Conservation (phyloP, 1,140 invertebrate genomes). For the Megalopta genalis region DNA sequence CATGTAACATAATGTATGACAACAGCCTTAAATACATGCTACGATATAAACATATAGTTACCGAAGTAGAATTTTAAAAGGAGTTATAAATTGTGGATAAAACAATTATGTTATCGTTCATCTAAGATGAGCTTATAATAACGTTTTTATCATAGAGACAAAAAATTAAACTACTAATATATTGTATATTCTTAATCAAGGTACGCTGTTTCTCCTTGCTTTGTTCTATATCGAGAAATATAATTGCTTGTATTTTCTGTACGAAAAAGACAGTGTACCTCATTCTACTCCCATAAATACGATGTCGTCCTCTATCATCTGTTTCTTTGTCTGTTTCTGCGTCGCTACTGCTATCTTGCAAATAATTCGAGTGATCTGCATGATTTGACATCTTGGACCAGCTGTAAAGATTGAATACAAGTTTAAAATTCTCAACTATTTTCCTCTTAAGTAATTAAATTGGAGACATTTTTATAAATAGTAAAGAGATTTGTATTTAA, state of each 20-base stretch:
- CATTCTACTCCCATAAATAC: slow-evolving; percentile 84
- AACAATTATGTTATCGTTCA: neutral
- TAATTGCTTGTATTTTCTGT: neutral
- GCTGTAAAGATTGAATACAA: slow-evolving; percentile 54
- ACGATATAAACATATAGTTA: slow-evolving; percentile 34
- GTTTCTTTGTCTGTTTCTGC: slow-evolving; percentile 85
- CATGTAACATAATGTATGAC: slow-evolving; percentile 43
- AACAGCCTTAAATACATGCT: slow-evolving; percentile 55
- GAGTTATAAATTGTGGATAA: slow-evolving; percentile 24
- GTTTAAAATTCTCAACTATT: neutral
- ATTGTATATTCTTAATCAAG: slow-evolving; percentile 17
- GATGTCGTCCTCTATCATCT: slow-evolving; percentile 82
- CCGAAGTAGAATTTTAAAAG: slow-evolving; percentile 28
- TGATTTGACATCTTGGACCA: slow-evolving; percentile 79
- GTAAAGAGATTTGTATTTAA: no score
- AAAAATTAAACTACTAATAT: slow-evolving; percentile 22
- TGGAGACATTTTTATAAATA: no score
- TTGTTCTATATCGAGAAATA: slow-evolving; percentile 3
- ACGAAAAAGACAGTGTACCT: slow-evolving; percentile 75
- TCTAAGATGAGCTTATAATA: neutral
- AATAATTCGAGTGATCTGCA: slow-evolving; percentile 79
- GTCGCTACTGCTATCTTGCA: slow-evolving; percentile 85
- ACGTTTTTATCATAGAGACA: neutral
- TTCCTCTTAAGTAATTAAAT: no score
- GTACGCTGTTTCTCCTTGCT: neutral